These are phyloP conservation scores for Boloria euphrosyne DNA, from an alignment of 2,888 invertebrate genomes.

Conservation along the genomic window DNA sequence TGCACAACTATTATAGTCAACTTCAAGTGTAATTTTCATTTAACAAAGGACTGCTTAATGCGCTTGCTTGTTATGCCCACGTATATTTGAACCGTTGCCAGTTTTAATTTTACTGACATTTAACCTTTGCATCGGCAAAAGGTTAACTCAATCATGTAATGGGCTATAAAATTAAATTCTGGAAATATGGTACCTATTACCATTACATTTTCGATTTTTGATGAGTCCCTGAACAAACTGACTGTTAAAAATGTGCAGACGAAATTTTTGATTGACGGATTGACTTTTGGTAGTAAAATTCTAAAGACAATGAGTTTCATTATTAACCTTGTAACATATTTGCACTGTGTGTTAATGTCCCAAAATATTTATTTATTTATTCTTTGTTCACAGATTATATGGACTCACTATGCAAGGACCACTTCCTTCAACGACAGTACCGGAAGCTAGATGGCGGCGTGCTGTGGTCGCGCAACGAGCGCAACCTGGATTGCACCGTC, in stretches of 20 bases:
- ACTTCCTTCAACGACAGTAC: slow-evolving; percentile 93
- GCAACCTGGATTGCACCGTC: slow-evolving; percentile 94
- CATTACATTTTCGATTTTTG: no score
- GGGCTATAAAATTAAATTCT: slow-evolving; percentile 5
- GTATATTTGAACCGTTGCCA: slow-evolving; percentile 22
- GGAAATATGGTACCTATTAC: background rate
- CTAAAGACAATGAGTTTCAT: no score
- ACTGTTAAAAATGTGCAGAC: no score
- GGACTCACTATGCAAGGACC: slow-evolving; percentile 94
- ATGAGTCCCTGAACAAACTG: no score
- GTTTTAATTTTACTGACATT: slow-evolving; percentile 11
- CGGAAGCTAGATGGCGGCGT: slow-evolving; percentile 96
- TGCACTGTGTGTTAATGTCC: no score
- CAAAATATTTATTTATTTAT: background rate
- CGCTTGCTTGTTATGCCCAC: slow-evolving; percentile 18
- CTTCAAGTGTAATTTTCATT: slow-evolving; percentile 18
- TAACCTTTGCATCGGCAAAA: slow-evolving; percentile 18
- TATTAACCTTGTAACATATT: no score
- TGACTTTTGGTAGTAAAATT: no score
- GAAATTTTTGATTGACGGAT: no score
- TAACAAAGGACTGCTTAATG: slow-evolving; percentile 23
- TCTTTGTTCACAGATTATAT: slow-evolving; percentile 89
- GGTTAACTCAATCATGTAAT: slow-evolving; percentile 15
- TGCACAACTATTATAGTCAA: slow-evolving; percentile 14
- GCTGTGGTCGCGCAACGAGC: slow-evolving; percentile 94